Evolutionary conservation across 2,888 invertebrate species (phyloP).

Genomic region (Caenorhabditis sp.): DNA sequence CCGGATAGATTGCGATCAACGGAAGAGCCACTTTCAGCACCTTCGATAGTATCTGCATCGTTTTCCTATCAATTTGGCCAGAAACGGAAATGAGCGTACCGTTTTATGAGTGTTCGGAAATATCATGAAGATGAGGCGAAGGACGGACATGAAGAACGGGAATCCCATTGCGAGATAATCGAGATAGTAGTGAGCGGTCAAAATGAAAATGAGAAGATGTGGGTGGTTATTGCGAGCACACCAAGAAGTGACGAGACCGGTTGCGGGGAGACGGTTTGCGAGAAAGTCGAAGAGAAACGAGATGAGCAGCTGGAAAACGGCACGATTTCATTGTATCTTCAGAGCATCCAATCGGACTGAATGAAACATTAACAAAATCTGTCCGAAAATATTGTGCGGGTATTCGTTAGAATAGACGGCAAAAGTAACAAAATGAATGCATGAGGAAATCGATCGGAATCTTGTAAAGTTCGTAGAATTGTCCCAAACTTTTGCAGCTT

Average conservation of each 20-base stretch:
- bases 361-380: too few relatives aligned
- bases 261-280: constrained; percentile 35
- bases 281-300: constrained; percentile 41
- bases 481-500: too few relatives aligned
- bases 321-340: too few relatives aligned
- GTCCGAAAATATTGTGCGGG: too few relatives aligned
- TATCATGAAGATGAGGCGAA: constrained; percentile 33
- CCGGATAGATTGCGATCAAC: constrained; percentile 22
- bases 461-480: too few relatives aligned
- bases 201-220: constrained; percentile 23
- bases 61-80: too few relatives aligned
- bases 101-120: constrained; percentile 39
- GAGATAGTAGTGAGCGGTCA: constrained; percentile 25
- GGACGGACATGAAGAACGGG: constrained; percentile 46
- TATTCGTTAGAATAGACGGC: too few relatives aligned
- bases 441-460: too few relatives aligned
- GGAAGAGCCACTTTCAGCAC: constrained; percentile 25
- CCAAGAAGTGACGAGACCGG: constrained; percentile 44
- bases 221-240: constrained; percentile 33
- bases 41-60: too few relatives aligned
- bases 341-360: too few relatives aligned
- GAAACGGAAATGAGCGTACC: too few relatives aligned
- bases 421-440: too few relatives aligned
- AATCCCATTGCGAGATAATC: constrained; percentile 46
- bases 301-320: constrained; percentile 26